Base-by-base conservation (phyloP, 2,888 invertebrate species). In the Meandrusa payeni region DNA sequence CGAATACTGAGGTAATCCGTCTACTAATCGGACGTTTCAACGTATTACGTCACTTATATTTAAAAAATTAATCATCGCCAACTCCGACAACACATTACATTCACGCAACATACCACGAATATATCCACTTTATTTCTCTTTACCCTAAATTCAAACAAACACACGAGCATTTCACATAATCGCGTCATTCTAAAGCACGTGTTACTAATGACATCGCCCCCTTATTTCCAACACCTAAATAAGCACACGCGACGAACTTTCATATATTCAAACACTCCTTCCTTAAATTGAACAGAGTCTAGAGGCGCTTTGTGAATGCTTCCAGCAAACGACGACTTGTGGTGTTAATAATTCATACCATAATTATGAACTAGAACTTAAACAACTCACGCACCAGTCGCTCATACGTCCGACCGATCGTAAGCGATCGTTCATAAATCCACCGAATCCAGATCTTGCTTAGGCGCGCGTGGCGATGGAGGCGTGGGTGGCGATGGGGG, bases 371-470 rank as follows among this genome's bases (percentile, higher is more conserved):
- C n/a, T n/a, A n/a, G n/a, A n/a, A n/a, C n/a, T n/a, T n/a, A n/a
- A n/a, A n/a, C n/a, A n/a, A n/a, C n/a, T n/a, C n/a, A n/a, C n/a
- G n/a, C n/a, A n/a, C n/a, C n/a, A n/a, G n/a, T n/a, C n/a, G n/a
- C n/a, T n/a, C n/a, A n/a, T n/a, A n/a, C n/a, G n/a, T n/a, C n/a
- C n/a, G n/a, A 11, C 5, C 3, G 10, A 20, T 13, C 3, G 13
- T 7, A 26, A 11, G 3, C 22, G 31, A 23, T 38, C 44, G 51
- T 64, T 80, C 89, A 93, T 71, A 93, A 89, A 85, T 93, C 93
- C 56, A 93, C 92, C 32, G 93, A 93, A 75, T 92, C 93, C 66
- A 93, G 88, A 79, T 92, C 92, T 82, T 93, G 93, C 59, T 90
- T 91, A 52, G 93, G 93, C 45, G 93, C 93, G 52, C 92, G 89